phyloP scores from a whole-genome alignment of 1,140 invertebrate genomes.

The Pseudomyrmex sp. region DNA sequence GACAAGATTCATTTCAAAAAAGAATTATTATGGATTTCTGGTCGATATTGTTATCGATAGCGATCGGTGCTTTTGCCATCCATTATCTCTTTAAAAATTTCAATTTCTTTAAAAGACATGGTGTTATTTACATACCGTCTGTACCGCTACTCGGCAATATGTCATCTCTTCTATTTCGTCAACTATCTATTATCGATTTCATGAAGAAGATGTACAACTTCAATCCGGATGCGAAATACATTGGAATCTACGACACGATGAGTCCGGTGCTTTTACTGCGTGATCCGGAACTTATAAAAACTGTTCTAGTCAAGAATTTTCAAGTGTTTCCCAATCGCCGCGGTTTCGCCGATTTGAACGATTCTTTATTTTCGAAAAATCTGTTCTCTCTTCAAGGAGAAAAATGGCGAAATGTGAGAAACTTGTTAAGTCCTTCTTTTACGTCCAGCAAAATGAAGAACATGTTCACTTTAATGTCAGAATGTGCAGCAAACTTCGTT shows the following conservation, averaged over 20 bases:
- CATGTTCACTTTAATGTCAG: too few species aligned
- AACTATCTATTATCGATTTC: conserved; percentile 20
- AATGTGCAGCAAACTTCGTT: too few species aligned
- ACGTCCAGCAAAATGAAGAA: too few species aligned
- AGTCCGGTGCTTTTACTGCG: neutral
- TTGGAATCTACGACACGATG: conserved; percentile 62
- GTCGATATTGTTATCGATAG: conserved; percentile 25
- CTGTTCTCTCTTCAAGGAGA: too few species aligned
- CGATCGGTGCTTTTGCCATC: conserved; percentile 30
- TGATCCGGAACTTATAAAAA: too few species aligned
- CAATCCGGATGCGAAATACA: conserved; percentile 62
- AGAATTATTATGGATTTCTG: conserved; percentile 9
- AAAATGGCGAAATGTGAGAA: too few species aligned
- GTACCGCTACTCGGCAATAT: conserved; percentile 63
- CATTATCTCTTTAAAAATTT: conserved; percentile 24
- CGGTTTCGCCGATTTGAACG: too few species aligned
- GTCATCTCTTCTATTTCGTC: neutral
- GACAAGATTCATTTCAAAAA: too few species aligned
- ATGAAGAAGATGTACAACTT: conserved; percentile 30
- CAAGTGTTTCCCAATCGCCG: too few species aligned
- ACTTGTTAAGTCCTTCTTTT: too few species aligned
- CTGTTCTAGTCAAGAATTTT: too few species aligned
- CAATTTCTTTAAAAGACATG: conserved; percentile 68
- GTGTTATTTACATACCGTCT: conserved; percentile 62
- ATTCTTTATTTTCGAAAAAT: too few species aligned